Conservation (phyloP, 2,113 vertebrate species). For the Zapus hudsonius region DNA sequence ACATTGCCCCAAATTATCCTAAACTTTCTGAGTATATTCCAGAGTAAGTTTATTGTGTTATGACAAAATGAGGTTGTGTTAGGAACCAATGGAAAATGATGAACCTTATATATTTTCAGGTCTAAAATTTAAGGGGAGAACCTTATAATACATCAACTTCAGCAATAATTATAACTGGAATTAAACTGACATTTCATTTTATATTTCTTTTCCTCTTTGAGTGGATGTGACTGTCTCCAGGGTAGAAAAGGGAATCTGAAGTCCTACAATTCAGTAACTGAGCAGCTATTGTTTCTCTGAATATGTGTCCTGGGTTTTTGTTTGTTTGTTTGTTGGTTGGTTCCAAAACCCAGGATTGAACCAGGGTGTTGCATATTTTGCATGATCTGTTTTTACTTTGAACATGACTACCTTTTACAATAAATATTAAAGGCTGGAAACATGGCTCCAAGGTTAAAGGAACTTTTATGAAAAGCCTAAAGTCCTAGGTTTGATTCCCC, state of each 20-base stretch:
- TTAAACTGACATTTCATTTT: background rate
- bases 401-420: background rate
- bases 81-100: background rate
- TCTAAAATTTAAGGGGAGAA: background rate
- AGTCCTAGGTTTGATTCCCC: too few relatives aligned
- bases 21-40: background rate
- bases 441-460: too few relatives aligned
- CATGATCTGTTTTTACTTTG: background rate
- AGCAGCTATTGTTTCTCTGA: background rate
- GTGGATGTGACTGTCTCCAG: background rate
- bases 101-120: background rate
- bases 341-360: too few relatives aligned
- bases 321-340: too few relatives aligned
- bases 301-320: background rate
- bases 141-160: background rate
- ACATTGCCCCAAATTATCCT: background rate
- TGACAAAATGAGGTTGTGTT: background rate
- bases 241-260: fast-evolving
- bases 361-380: too few relatives aligned
- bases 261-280: fast-evolving
- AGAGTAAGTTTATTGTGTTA: conserved; percentile 30
- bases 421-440: too few relatives aligned
- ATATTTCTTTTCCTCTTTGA: background rate
- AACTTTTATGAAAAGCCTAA: too few relatives aligned
- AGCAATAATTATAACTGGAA: conserved; percentile 14